Percentiles rank a stretch among this genome's conserved stretches.
Evolutionary conservation across 2,113 vertebrate species (phyloP).

Genomic region (Serinus canaria): DNA sequence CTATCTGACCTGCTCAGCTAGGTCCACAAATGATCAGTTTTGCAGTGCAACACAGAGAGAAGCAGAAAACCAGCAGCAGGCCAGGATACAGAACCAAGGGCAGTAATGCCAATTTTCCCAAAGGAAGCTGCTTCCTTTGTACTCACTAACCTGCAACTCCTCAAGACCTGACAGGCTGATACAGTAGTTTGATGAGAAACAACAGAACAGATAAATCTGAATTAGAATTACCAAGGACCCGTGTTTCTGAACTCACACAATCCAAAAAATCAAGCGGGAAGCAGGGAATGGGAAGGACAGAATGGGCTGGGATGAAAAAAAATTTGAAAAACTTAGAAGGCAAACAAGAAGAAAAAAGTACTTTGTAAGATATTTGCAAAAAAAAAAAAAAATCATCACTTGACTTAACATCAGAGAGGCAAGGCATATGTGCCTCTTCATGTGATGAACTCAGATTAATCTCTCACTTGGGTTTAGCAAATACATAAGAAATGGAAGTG

Average conservation of each 20-base stretch:
- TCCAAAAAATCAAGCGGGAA: background rate
- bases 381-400: background rate
- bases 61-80: background rate
- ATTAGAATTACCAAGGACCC: background rate
- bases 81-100: background rate
- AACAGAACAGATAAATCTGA: background rate
- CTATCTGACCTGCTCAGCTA: background rate
- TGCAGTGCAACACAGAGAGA: background rate
- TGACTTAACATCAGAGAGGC: background rate
- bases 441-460: background rate
- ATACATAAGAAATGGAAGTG: background rate
- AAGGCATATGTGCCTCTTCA: background rate
- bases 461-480: background rate
- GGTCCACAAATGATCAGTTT: background rate
- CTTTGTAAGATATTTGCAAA: background rate
- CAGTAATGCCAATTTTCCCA: background rate
- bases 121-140: background rate
- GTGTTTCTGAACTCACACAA: background rate
- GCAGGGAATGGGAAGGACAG: background rate
- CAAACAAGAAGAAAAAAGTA: background rate
- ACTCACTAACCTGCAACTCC: background rate
- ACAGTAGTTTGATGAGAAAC: background rate
- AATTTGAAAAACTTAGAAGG: background rate
- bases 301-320: background rate
- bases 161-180: background rate